phyloP scores from a whole-genome alignment of 1,140 invertebrate species.

The Oscheius sp. region DNA sequence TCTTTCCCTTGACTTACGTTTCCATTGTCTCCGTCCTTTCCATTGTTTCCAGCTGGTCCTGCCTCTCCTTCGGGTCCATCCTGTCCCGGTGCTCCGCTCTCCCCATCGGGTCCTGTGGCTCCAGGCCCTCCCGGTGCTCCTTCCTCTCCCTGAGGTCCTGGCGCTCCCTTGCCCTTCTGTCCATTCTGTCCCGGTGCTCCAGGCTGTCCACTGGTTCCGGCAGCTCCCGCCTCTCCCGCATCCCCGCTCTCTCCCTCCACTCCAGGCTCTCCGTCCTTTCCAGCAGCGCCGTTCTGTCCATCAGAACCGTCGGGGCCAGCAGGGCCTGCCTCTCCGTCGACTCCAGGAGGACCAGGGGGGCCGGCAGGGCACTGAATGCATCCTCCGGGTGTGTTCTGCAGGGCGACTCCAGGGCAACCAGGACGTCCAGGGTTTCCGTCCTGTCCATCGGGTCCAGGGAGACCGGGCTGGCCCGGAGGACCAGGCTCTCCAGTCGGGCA shows the following conservation, averaged over 20 bases:
- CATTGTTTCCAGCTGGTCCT: constrained; percentile 20
- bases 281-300: constrained; percentile 1
- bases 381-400: not conserved
- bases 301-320: constrained; percentile 5
- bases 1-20: not conserved
- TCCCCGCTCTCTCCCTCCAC: not conserved
- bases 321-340: not conserved
- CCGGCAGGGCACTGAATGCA: constrained; percentile 4
- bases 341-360: constrained; percentile 12
- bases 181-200: constrained; percentile 27
- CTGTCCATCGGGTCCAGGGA: too few species aligned
- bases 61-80: not conserved
- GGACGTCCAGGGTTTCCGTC: constrained; percentile 6
- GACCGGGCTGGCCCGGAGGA: not conserved
- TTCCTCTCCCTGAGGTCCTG: constrained; percentile 17
- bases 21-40: constrained; percentile 23
- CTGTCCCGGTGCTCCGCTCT: constrained; percentile 5
- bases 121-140: constrained; percentile 25
- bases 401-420: constrained; percentile 1
- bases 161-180: constrained; percentile 19
- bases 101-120: constrained; percentile 19
- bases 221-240: constrained; percentile 1
- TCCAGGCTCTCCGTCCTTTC: constrained; percentile 5
- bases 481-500: constrained; percentile 1
- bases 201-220: not conserved